These are phyloP conservation scores for Felis chaus DNA, from an alignment of 2,113 vertebrate genomes.

Conservation along the genomic window DNA sequence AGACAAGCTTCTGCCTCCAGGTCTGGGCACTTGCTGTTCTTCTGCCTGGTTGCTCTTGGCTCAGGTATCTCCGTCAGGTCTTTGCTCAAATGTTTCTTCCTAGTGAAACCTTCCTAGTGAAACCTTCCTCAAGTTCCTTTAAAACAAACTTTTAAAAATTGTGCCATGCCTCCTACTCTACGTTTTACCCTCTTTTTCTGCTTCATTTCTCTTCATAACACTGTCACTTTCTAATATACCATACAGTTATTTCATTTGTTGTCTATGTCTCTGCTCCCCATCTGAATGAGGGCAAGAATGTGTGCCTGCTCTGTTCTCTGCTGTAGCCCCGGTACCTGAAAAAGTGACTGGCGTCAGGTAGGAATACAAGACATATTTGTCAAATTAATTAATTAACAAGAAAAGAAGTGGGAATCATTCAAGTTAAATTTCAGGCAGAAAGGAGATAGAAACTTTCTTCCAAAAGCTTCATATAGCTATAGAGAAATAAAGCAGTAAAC, in stretches of 20 bases:
- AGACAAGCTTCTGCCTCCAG: not conserved
- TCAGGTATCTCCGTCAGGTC: not conserved
- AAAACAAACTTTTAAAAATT: not conserved
- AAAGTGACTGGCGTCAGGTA: not conserved
- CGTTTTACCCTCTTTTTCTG: not conserved
- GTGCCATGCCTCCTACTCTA: not conserved
- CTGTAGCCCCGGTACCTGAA: not conserved
- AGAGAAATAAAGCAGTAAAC: not conserved
- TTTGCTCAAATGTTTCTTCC: not conserved
- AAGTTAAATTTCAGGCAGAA: not conserved
- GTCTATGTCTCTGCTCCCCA: not conserved
- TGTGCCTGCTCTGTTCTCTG: not conserved
- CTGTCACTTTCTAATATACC: not conserved
- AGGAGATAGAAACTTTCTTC: not conserved
- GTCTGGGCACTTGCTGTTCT: not conserved
- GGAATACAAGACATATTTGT: not conserved
- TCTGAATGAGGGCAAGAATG: fast-evolving
- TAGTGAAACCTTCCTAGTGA: not conserved
- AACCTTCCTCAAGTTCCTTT: not conserved
- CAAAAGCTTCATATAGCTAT: not conserved
- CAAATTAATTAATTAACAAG: not conserved
- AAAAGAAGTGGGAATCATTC: not conserved
- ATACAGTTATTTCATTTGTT: not conserved
- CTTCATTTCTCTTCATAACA: not conserved
- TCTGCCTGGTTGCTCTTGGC: not conserved